These are phyloP conservation scores for Pharmacophagus antenor DNA, from an alignment of 2,888 invertebrate species.

Conservation along the genomic window DNA sequence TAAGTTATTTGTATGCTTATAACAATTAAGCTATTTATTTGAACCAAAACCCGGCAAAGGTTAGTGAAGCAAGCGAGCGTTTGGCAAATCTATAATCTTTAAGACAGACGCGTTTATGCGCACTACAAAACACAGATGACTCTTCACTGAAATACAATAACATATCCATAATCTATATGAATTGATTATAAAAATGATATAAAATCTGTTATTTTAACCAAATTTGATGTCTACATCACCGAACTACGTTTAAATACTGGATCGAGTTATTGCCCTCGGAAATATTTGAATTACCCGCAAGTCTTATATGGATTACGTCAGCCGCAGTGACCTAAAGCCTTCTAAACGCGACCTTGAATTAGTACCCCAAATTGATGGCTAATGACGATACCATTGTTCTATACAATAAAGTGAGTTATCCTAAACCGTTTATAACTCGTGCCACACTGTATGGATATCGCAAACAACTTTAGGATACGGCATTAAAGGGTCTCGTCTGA, in stretches of 20 bases:
- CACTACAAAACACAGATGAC: no score
- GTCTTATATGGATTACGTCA: slow-evolving; percentile 17
- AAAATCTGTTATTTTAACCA: no score
- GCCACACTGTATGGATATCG: slow-evolving; percentile 13
- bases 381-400: slow-evolving; percentile 37
- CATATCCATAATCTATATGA: no score
- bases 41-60: no score
- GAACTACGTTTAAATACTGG: neutral
- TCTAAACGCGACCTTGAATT: slow-evolving; percentile 41
- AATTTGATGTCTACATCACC: neutral
- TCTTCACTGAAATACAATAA: no score
- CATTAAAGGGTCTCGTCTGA: no score
- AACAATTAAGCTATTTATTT: no score
- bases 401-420: slow-evolving; percentile 26
- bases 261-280: slow-evolving; percentile 17
- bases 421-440: slow-evolving; percentile 9
- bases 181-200: no score
- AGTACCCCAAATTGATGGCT: slow-evolving; percentile 38
- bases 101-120: no score
- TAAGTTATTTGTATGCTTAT: no score
- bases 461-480: neutral
- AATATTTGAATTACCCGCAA: slow-evolving; percentile 4
- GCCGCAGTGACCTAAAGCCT: slow-evolving; percentile 32
- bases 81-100: no score
- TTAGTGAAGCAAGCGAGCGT: no score